Percentiles rank a stretch among this genome's conserved stretches.
Conservation (phyloP, 2,113 vertebrate species). For the Dendropsophus ebraccatus region DNA sequence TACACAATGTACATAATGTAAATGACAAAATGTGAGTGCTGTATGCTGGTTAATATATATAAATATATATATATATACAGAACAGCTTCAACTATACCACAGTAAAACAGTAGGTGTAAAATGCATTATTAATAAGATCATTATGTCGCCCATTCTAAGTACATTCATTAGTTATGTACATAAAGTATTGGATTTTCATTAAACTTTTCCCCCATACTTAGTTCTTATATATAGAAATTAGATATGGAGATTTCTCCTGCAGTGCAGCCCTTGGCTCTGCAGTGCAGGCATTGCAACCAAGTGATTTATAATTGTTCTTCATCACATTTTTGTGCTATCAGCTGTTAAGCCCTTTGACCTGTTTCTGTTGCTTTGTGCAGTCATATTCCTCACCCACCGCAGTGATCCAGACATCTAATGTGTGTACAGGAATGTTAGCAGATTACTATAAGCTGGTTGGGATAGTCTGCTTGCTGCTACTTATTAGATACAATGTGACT, state of each 20-base stretch:
- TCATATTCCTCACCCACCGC: neutral
- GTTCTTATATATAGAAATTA: neutral
- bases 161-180: neutral
- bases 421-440: neutral
- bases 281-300: constrained; percentile 18
- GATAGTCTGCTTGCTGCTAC: neutral
- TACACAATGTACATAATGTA: too few species aligned
- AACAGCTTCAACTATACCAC: too few species aligned
- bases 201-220: neutral
- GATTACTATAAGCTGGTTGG: neutral
- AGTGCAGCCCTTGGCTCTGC: constrained; percentile 12
- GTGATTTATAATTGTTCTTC: constrained; percentile 29
- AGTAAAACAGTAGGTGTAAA: too few species aligned
- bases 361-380: neutral
- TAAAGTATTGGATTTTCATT: neutral
- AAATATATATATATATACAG: too few species aligned
- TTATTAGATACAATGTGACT: neutral
- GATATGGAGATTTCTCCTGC: constrained; percentile 19
- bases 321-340: constrained; percentile 44
- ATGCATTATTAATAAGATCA: neutral
- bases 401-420: constrained; percentile 2
- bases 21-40: too few species aligned
- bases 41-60: too few species aligned
- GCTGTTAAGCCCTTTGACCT: constrained; percentile 29
- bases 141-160: neutral